Evolutionary conservation across 2,797 vertebrate species (phyloP).

Genomic region (Lepilemur ruficaudatus): DNA sequence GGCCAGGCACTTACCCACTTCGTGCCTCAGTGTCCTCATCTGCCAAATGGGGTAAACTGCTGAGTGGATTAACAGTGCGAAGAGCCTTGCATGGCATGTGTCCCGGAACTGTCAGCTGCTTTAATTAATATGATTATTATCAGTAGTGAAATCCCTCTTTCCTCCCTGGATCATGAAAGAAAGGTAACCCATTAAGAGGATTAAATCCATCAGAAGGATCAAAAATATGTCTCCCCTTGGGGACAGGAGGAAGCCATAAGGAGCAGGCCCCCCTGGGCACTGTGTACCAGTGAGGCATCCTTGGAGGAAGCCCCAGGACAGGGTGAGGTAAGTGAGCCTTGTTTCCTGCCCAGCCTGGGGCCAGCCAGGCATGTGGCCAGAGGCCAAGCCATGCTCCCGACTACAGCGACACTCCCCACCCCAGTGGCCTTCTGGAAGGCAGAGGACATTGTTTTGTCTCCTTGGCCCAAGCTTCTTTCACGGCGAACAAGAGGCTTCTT

Average conservation of each 20-base stretch:
- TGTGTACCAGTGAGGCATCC: background rate
- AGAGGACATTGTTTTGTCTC: background rate
- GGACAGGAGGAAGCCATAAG: background rate
- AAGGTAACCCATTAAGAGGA: background rate
- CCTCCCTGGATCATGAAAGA: background rate
- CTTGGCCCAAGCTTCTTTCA: background rate
- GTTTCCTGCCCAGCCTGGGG: background rate
- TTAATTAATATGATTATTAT: background rate
- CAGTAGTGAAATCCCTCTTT: background rate
- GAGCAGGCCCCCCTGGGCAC: background rate
- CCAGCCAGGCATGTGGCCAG: background rate
- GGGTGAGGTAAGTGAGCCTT: background rate
- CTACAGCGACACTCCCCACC: no score
- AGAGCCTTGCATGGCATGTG: rapidly evolving
- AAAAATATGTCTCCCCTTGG: background rate
- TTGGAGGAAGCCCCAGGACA: background rate
- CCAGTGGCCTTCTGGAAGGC: background rate
- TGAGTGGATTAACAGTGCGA: no score
- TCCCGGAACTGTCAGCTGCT: background rate
- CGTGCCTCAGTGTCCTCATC: background rate
- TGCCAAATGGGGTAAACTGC: background rate
- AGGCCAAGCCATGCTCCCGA: background rate
- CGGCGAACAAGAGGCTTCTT: background rate
- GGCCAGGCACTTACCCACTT: background rate
- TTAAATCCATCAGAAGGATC: background rate